Evolutionary conservation across 2,888 invertebrate genomes (phyloP), one percentile per base, ranked within the genome.

Genomic region (Agriopis marginaria): DNA sequence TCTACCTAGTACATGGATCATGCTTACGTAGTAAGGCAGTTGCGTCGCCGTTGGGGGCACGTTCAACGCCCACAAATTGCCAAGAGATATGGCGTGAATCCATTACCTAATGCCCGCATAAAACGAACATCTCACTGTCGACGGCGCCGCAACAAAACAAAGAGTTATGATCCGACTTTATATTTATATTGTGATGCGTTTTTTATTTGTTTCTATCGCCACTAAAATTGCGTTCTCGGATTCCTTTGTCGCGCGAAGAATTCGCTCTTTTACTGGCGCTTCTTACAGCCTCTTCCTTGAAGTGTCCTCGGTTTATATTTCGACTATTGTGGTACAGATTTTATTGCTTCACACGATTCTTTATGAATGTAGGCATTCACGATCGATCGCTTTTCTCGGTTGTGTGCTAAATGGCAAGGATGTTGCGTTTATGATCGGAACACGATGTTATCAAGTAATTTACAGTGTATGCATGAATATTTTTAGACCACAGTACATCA

Each of bases 61-160:
- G 72, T 71, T 71, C 69, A 74, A 68, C 72, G 72, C 77, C 77
- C 80, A 78, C 81, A 79, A 82, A 86, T 83, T 80, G 78, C 80
- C 80, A 78, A 82, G 81, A 83, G 84, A 88, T 86, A 87, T 84
- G 82, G 82, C 86, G 80, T 80, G 82, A 88, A 88, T 90, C 91
- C 92, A 92, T 93, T 91, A 90, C 87, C 86, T 88, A 89, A 91
- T 89, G 88, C 86, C 84, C 83, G 84, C 87, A 86, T 90, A 90
- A 91, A 86, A 83, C 81, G 76, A 81, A 80, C 80, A 81, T 75
- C 82, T 75, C 81, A 59, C 70, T 63, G 14, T 39, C 64, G 49
- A 53, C 61, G 56, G 72, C 77, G 80, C 78, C 83, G 85, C 83
- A 87, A 88, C 89, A 88, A 90, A 91, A 90, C 90, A 90, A 89